A percentile compares a stretch with the other conserved stretches of the same genome.
phyloP scores from a whole-genome alignment of 2,888 invertebrate species.

The Limnephilus auricula region DNA sequence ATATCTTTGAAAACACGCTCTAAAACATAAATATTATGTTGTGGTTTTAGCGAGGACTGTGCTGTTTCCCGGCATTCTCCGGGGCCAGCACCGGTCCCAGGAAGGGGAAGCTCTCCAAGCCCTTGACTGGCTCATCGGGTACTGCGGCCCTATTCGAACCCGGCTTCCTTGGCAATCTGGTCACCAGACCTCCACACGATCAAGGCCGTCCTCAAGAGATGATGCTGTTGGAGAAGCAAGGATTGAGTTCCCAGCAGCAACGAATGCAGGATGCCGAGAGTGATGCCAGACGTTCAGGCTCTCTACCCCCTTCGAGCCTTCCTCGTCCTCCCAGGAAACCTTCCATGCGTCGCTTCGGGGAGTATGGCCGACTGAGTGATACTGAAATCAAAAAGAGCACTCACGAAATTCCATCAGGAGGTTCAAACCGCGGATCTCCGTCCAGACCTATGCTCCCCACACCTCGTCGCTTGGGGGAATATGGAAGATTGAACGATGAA shows the following conservation, averaged over 20 bases:
- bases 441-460: conserved; percentile 76
- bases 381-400: conserved; percentile 73
- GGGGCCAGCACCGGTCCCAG: conserved; percentile 86
- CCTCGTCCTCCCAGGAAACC: conserved; percentile 83
- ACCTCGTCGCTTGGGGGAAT: conserved; percentile 77
- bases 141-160: conserved; percentile 68
- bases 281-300: conserved; percentile 73
- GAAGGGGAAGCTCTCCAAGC: conserved; percentile 87
- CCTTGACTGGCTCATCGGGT: conserved; percentile 74
- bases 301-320: conserved; percentile 84
- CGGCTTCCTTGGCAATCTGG: conserved; percentile 71
- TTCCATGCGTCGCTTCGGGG: conserved; percentile 77
- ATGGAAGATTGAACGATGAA: conserved; percentile 78
- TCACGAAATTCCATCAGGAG: conserved; percentile 71
- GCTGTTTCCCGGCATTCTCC: conserved; percentile 91
- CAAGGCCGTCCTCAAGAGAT: conserved; percentile 81
- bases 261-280: conserved; percentile 77
- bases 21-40: conserved; percentile 69
- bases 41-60: conserved; percentile 87
- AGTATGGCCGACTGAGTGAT: conserved; percentile 82
- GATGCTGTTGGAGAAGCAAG: conserved; percentile 86
- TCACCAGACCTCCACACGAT: conserved; percentile 72
- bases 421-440: conserved; percentile 72
- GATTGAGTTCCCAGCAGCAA: conserved; percentile 86
- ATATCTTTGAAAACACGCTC: conserved; percentile 71